These are phyloP conservation scores for Oreonectes daqikongensis DNA, from an alignment of 2,797 vertebrate genomes.

Conservation along the genomic window DNA sequence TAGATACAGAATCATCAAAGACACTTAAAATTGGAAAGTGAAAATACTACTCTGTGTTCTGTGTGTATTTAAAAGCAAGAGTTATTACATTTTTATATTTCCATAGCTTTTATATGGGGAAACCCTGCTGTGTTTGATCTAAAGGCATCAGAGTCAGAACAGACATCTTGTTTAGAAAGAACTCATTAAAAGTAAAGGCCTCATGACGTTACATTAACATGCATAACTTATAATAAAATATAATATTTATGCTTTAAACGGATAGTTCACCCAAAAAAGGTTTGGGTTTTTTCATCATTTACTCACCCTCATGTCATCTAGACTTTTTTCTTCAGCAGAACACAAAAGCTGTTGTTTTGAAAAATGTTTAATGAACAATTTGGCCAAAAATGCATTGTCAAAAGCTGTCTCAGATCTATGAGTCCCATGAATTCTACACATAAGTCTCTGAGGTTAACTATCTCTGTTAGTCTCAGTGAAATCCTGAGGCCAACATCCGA, in stretches of 20 bases:
- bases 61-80: background rate
- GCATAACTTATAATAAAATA: too few species aligned
- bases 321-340: too few species aligned
- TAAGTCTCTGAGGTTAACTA: background rate
- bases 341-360: too few species aligned
- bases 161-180: background rate
- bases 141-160: background rate
- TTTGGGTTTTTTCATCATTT: too few species aligned
- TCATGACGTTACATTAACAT: too few species aligned
- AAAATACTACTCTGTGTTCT: background rate
- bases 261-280: too few species aligned
- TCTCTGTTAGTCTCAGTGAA: background rate
- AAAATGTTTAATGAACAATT: too few species aligned
- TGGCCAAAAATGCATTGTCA: background rate
- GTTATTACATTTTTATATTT: background rate
- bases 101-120: background rate
- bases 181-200: too few species aligned
- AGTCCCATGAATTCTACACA: background rate
- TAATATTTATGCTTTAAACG: too few species aligned
- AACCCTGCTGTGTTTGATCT: background rate
- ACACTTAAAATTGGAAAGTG: background rate
- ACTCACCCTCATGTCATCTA: too few species aligned
- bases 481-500: slow-evolving; percentile 1
- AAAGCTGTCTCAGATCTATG: background rate
- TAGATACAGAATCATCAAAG: slow-evolving; percentile 4